Evolutionary conservation across 2,113 vertebrate species (phyloP), one percentile per base, ranked within the genome.

Genomic region (Oxygymnocypris stewartii): DNA sequence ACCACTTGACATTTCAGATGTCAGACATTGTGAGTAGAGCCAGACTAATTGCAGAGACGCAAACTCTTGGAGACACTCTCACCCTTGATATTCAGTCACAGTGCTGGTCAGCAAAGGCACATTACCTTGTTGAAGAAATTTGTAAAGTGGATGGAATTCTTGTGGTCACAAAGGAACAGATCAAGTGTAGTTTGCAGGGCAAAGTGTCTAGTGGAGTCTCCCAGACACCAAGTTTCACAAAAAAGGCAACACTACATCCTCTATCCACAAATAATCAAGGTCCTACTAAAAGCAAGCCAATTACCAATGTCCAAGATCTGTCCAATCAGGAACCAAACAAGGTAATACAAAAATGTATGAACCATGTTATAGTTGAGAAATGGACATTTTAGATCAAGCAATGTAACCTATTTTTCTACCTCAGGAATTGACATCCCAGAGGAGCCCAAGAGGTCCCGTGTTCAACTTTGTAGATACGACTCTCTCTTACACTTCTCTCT

Each of bases 51-150:
- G 78, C 90, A 0, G 89, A 93, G 87, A 92, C 92, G 59, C 88
- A 47, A 0, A 75, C n/a, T 49, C 79, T 94, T 4, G 88, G 84
- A 84, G 92, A 93, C 14, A 87, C 88, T 4, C 91, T 95, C 13
- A 90, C n/a, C 59, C 91, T 95, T 40, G 95, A 96, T n/a, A 93
- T 94, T 3, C 89, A 95, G 81, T 89, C 88, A 63, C 94, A 95
- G 89, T 95, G 96, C 87, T 98, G 97, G 98, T 93, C 96, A 1
- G 96, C 97, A 47, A 94, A 95, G 91, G 97, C 96, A 3, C 95
- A 92, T 85, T 94, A 96, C 71, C 91, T 97, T 0, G 40, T 93
- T 37, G 91, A 92, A 0, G 96, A 96, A 91, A 91, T 98, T 14
- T 82, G 0, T 63, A 92, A 93, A 61, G 85, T 91, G 78, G 91